These are phyloP conservation scores for Aplodontia rufa DNA, from an alignment of 2,113 vertebrate genomes.

Conservation along the genomic window DNA sequence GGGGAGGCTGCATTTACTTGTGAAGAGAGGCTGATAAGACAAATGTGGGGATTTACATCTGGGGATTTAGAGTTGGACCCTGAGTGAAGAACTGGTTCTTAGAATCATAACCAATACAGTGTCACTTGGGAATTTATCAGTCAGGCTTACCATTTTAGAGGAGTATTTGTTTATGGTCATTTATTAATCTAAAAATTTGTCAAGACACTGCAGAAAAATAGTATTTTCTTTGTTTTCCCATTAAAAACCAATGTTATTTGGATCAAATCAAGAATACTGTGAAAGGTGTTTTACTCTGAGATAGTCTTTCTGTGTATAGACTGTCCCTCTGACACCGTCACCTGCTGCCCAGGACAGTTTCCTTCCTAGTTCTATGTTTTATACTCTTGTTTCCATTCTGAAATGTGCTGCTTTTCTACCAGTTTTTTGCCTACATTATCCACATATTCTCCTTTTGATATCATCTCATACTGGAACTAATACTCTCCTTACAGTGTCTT, in stretches of 20 bases:
- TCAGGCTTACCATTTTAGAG: neutral
- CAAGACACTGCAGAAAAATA: neutral
- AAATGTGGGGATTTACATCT: neutral
- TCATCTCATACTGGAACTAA: neutral
- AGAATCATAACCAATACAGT: slow-evolving; percentile 12
- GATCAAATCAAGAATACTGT: neutral
- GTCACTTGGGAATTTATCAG: neutral
- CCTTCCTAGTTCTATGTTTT: neutral
- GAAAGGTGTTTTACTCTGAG: neutral
- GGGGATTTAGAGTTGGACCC: neutral
- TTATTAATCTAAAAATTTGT: neutral
- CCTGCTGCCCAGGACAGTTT: neutral
- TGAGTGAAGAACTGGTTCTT: neutral
- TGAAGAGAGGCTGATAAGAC: neutral
- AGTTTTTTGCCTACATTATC: neutral
- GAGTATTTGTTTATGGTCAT: neutral
- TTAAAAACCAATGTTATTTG: neutral
- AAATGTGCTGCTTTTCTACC: neutral
- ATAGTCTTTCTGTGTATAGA: accelerated
- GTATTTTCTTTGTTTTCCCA: neutral
- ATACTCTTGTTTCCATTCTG: neutral
- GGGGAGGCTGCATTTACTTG: neutral
- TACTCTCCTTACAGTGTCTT: neutral
- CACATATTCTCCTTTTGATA: neutral
- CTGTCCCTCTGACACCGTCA: accelerated